Base-by-base conservation (phyloP, 1,140 invertebrate genomes). In the Sinella curviseta region DNA sequence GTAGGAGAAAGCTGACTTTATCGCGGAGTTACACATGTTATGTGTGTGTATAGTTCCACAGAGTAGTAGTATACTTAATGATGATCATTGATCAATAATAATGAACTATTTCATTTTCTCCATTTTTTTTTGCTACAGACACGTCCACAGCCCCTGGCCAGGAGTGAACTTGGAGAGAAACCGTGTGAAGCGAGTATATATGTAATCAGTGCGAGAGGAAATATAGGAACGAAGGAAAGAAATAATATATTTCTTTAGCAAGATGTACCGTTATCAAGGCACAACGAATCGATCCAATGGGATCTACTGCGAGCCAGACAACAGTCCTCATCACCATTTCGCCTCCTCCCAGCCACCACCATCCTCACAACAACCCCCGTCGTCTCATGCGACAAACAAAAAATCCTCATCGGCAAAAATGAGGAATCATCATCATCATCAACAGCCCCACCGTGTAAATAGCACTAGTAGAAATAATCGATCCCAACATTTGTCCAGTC, bases 271-370 rank as follows among this genome's bases (percentile, higher is more conserved):
- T 57, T 83, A 79, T 70, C 81, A 83, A 81, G 79, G 80, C 14
- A 80, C 77, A 24, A 78, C 36, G 3, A 67, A 79, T 77, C 80
- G 81, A 74, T 83, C 83, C n/a, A 83, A 83, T 78, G 83, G 83
- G 57, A 82, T 83, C 65, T 83, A 83, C 80, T 82, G 81, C 70
- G 83, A 83, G 77, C 83, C 83, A 31, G 83, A 83, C 67, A 80
- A 77, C 36, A 76, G 76, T 65, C 76, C 65, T 74, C 79, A 80
- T 78, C 81, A 82, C 57, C 80, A 83, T 70, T 70, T 70, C 30
- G 30, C 65, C 8, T 26, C 57, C 16, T 65, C 57, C 16, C 16
- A 16, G 24, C 57, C 8, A 30, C 17, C 70, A 30, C 79, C 79
- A 36, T 82, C 78, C 78, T 48, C 39, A 48, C 39, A 48, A 20